phyloP scores from a whole-genome alignment of 2,797 vertebrate species.

The Denticeps clupeoides region DNA sequence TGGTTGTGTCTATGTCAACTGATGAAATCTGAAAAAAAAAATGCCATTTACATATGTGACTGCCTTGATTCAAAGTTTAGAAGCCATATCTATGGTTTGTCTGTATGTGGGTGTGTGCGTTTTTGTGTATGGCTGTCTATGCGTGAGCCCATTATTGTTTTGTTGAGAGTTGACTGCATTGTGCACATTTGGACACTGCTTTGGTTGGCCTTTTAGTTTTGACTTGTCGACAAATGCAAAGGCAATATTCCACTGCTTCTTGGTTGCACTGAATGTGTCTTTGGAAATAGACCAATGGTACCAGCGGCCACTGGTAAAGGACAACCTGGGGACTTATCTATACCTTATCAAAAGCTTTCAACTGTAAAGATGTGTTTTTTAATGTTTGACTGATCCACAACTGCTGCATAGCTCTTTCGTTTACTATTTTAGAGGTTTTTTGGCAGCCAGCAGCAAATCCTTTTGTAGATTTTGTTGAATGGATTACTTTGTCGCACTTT shows the following conservation, averaged over 20 bases:
- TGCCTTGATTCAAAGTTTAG: constrained; percentile 73
- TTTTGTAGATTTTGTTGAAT: too few relatives aligned
- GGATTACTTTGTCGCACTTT: too few relatives aligned
- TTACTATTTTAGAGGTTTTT: too few relatives aligned
- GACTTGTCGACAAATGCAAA: constrained; percentile 37
- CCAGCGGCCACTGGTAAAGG: background rate
- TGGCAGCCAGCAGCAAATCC: too few relatives aligned
- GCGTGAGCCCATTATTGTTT: constrained; percentile 38
- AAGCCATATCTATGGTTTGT: constrained; percentile 71
- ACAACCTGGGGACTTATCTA: too few relatives aligned
- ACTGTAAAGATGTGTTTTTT: too few relatives aligned
- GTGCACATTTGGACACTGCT: constrained; percentile 31
- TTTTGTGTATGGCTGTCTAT: constrained; percentile 20
- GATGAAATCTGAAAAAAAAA: constrained; percentile 57
- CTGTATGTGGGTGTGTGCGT: constrained; percentile 32
- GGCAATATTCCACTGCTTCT: constrained; percentile 30
- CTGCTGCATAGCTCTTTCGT: too few relatives aligned
- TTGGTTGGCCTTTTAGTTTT: constrained; percentile 36
- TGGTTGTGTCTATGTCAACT: constrained; percentile 70
- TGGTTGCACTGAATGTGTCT: constrained; percentile 19
- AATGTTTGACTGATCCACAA: too few relatives aligned
- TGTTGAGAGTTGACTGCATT: constrained; percentile 44
- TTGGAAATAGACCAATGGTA: background rate
- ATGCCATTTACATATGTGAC: constrained; percentile 71
- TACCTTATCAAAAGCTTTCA: too few relatives aligned